These are phyloP conservation scores for Tragopan temminckii DNA, from an alignment of 2,797 vertebrate genomes.

Conservation along the genomic window DNA sequence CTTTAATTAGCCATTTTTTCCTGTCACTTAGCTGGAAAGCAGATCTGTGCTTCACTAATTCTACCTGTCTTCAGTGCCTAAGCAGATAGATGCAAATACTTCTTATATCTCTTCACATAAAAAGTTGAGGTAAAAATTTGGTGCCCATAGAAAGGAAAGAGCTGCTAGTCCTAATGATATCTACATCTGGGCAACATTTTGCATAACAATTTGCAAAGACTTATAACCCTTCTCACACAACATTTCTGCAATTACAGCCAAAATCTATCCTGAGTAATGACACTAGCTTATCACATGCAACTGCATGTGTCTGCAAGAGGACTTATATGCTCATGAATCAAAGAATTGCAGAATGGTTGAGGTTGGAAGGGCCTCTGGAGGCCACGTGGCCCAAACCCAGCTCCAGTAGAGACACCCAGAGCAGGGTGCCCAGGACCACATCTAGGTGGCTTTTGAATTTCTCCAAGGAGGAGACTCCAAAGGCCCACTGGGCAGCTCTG, in stretches of 20 bases:
- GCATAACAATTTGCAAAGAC: background rate
- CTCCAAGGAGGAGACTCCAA: background rate
- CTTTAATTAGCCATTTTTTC: background rate
- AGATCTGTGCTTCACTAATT: background rate
- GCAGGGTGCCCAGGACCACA: background rate
- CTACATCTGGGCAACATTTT: background rate
- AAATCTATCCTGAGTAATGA: background rate
- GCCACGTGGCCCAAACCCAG: background rate
- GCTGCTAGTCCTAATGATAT: background rate
- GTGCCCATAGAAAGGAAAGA: background rate
- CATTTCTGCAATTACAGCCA: background rate
- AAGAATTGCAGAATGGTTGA: background rate
- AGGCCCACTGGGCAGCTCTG: background rate
- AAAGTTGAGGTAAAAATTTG: background rate
- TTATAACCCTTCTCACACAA: accelerated
- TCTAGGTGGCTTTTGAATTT: background rate
- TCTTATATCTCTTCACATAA: background rate
- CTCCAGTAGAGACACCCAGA: background rate
- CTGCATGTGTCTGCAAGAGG: background rate
- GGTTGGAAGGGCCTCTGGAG: background rate
- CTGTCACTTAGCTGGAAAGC: background rate
- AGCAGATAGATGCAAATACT: background rate
- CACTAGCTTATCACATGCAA: background rate
- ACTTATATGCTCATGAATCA: background rate
- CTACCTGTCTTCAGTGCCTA: background rate